Base-by-base conservation (phyloP, 35 echinoderm and acorn worm species). In the Apostichopus japonicus region DNA sequence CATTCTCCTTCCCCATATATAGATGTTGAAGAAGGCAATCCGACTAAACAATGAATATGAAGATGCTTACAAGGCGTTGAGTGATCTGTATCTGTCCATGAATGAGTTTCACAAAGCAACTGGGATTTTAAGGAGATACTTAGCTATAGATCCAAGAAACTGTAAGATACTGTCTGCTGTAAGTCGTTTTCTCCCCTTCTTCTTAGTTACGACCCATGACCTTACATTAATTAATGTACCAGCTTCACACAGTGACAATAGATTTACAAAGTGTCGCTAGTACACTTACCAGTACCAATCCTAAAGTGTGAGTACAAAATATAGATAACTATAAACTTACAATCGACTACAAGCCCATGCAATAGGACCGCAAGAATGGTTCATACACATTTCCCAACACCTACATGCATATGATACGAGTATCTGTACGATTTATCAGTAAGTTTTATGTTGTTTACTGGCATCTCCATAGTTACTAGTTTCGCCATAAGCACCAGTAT, bases 71-170 rank as follows among this genome's bases (percentile, higher is more conserved):
- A 24, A 83, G 10, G 54, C 10, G 7, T 19, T 83, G 0, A 83
- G 79, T 33, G 54, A 19, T 16, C 51, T 83, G 8, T 83, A 83
- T 51, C 0, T 55, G 54, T 7, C 16, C 1, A 17, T 17, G 51
- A 10, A 83, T 7, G 79, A 83, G 54, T 13, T 15, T 56, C 79
- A 83, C 79, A 83, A 83, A 83, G 79, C 79, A 19, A n/a, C 19
- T 15, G 79, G 79, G 16, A 83, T 83, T 1, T 51, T 83, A 2
- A 33, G 54, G 24, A 83, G 54, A 54, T 83, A 83, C 54, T 51
- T 83, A 17, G 9, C 8, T 10, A 15, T 53, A 10, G 79, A 83
- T 55, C 13, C 79, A 8, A 83, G 79, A 54, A 83, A 54, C 44
- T 83, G 79, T 53, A 54, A 53, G 24, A 83, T 83, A 17, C 24